Evolutionary conservation across 2,113 vertebrate species (phyloP).

Genomic region (Elgaria multicarinata): DNA sequence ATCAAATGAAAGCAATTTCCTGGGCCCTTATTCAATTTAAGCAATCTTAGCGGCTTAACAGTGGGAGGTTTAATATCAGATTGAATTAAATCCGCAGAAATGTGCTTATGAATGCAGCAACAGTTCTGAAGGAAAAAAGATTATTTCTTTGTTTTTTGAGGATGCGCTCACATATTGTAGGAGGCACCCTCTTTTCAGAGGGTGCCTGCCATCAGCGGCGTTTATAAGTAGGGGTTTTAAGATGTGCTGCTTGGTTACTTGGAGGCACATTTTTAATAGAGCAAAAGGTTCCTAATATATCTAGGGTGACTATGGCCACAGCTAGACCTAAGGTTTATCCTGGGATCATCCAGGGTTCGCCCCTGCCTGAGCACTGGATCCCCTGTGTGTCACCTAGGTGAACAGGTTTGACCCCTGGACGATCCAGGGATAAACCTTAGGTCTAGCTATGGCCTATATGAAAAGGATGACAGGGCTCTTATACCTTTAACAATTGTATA

Average conservation of each 20-base stretch:
- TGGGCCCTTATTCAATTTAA: neutral
- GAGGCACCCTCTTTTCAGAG: too few relatives aligned
- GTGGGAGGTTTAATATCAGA: neutral
- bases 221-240: neutral
- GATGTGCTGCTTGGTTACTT: neutral
- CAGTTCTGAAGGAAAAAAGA: neutral
- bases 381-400: too few relatives aligned
- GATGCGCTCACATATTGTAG: neutral
- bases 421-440: too few relatives aligned
- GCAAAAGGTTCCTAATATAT: neutral
- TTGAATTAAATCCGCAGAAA: neutral
- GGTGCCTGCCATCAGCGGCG: too few relatives aligned
- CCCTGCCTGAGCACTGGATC: too few relatives aligned
- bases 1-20: neutral
- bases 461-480: too few relatives aligned
- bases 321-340: too few relatives aligned
- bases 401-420: too few relatives aligned
- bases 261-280: neutral
- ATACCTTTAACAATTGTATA: too few relatives aligned
- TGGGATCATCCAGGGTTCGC: too few relatives aligned
- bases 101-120: neutral
- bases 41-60: neutral
- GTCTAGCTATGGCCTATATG: too few relatives aligned
- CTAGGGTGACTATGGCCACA: too few relatives aligned
- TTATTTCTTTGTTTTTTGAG: neutral